Percentiles rank a stretch among this genome's conserved stretches.
These are phyloP conservation scores for Heliconius congener DNA, from an alignment of 1,140 invertebrate species.

Conservation along the genomic window DNA sequence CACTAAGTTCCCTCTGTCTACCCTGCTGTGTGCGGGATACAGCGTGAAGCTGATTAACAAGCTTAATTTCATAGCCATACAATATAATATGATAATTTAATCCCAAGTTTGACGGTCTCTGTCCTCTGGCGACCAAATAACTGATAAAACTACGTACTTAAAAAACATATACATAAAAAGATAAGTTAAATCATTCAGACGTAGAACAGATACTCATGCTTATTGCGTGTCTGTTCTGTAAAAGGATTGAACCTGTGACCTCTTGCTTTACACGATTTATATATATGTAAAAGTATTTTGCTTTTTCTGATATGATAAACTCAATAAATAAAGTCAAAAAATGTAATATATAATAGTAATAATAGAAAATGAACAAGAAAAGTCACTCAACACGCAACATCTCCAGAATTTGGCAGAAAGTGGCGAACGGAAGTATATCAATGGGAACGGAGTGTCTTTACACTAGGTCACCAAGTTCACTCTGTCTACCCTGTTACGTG, in stretches of 20 bases:
- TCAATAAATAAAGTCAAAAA: background rate
- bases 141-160: background rate
- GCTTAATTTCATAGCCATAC: background rate
- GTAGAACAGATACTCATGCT: background rate
- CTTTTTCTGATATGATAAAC: background rate
- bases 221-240: background rate
- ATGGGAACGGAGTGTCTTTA: too few species aligned
- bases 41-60: too few species aligned
- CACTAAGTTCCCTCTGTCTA: too few species aligned
- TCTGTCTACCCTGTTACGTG: too few species aligned
- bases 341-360: too few species aligned
- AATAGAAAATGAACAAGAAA: too few species aligned
- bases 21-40: too few species aligned
- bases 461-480: too few species aligned
- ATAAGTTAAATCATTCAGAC: background rate
- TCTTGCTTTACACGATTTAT: background rate
- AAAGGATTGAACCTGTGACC: background rate
- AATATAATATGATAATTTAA: background rate
- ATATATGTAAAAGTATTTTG: background rate
- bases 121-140: background rate
- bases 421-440: too few species aligned
- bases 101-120: background rate
- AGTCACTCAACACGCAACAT: too few species aligned
- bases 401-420: too few species aligned
- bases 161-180: background rate